These are phyloP conservation scores for Psilanteris sp. DNA, from an alignment of 1,140 invertebrate genomes.

Conservation along the genomic window DNA sequence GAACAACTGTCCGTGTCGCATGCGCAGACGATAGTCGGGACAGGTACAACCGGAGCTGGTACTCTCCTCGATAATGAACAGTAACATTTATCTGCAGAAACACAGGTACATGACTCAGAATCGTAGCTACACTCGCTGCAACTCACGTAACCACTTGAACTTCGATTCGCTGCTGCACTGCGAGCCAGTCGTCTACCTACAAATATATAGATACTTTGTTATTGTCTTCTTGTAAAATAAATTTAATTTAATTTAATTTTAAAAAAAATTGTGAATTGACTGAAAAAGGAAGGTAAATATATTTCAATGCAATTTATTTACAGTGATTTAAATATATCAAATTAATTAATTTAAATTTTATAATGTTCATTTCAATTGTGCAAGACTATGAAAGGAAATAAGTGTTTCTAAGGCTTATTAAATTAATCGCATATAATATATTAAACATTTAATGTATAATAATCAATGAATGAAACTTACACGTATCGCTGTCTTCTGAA, in stretches of 20 bases:
- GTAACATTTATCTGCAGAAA: slow-evolving; percentile 88
- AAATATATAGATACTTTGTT: not conserved
- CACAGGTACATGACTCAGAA: slow-evolving; percentile 88
- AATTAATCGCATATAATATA: too few relatives aligned
- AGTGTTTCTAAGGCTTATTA: too few relatives aligned
- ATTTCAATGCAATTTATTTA: too few relatives aligned
- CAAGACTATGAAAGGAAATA: too few relatives aligned
- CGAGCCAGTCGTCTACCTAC: slow-evolving; percentile 71
- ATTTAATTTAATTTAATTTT: too few relatives aligned
- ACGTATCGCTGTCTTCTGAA: slow-evolving; percentile 84
- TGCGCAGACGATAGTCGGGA: slow-evolving; percentile 79
- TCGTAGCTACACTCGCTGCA: slow-evolving; percentile 92
- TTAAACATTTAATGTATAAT: too few relatives aligned
- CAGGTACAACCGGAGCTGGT: slow-evolving; percentile 49
- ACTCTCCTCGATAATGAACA: slow-evolving; percentile 81
- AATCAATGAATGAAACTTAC: slow-evolving; percentile 60
- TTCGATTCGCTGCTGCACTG: slow-evolving; percentile 72
- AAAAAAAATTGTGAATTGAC: too few relatives aligned
- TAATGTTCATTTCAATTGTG: too few relatives aligned
- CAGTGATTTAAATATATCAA: too few relatives aligned
- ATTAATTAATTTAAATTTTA: too few relatives aligned
- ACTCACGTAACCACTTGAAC: slow-evolving; percentile 85
- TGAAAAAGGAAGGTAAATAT: too few relatives aligned
- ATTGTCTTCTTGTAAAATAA: too few relatives aligned
- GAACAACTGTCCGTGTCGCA: slow-evolving; percentile 93